Conservation (phyloP, 1,140 invertebrate species). For the Monochamus saltuarius region DNA sequence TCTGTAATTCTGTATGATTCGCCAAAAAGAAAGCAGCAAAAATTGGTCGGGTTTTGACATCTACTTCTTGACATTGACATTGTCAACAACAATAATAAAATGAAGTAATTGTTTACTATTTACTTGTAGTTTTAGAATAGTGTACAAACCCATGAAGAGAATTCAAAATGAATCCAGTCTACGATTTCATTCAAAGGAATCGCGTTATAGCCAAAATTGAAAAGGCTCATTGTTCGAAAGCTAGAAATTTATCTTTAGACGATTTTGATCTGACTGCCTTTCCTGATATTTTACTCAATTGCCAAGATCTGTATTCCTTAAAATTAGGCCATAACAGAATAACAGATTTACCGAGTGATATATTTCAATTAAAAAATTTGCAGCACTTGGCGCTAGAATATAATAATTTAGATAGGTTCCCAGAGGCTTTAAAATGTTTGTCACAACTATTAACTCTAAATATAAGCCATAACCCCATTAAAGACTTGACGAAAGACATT, state of each 20-base stretch:
- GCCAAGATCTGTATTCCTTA: slow-evolving; percentile 57
- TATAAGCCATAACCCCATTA: slow-evolving; percentile 78
- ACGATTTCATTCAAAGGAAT: slow-evolving; percentile 63
- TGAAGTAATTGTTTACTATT: too few species aligned
- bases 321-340: slow-evolving; percentile 63
- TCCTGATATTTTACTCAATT: slow-evolving; percentile 56
- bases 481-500: slow-evolving; percentile 64
- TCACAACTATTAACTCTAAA: slow-evolving; percentile 75
- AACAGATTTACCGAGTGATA: slow-evolving; percentile 49
- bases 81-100: too few species aligned
- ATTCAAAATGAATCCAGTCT: slow-evolving; percentile 57
- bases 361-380: slow-evolving; percentile 47
- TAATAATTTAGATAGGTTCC: slow-evolving; percentile 67
- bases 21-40: too few species aligned
- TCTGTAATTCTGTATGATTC: too few species aligned
- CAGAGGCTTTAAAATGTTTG: slow-evolving; percentile 59
- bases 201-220: slow-evolving; percentile 63
- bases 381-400: slow-evolving; percentile 61
- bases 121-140: background rate
- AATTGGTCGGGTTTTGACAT: too few species aligned
- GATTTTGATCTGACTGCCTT: slow-evolving; percentile 60
- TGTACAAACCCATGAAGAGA: background rate
- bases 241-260: slow-evolving; percentile 58
- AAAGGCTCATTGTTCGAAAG: slow-evolving; percentile 58
- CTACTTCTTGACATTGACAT: too few species aligned